Evolutionary conservation across 2,113 vertebrate genomes (phyloP), one percentile per base, ranked within the genome.

Genomic region (Caracal caracal): DNA sequence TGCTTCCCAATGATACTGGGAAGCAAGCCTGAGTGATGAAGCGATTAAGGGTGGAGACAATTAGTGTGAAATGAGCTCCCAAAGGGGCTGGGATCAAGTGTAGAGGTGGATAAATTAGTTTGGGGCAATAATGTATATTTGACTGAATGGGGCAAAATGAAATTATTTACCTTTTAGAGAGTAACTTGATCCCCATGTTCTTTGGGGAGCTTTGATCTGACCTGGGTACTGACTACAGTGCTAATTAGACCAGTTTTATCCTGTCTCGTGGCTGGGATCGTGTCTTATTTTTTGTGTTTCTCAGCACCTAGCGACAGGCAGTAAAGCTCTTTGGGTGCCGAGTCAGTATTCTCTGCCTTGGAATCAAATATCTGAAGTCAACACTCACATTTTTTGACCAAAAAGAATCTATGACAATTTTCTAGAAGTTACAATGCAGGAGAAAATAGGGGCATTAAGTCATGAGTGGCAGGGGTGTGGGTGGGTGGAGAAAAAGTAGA

Each of bases 81-180:
- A 40, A 12, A 16, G 49, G 92, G 88, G 9, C 76, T 78, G n/a
- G 83, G 95, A 90, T 97, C 95, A 97, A 98, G 83, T 92, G 30
- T 81, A 63, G 79, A 96, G 87, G 92, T 49, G 66, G 84, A 88
- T 88, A 90, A 97, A 97, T 97, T 92, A 93, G 84, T 96, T 96
- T 94, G 87, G 95, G 89, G 76, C 80, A 92, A 56, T 97, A 89
- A 90, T 85, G 87, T 95, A 40, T 88, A 73, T 97, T 87, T 92
- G 93, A 92, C 92, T 88, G 40, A 91, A 97, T 81, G 90, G 90
- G 83, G 66, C 75, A 92, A 94, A 97, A 96, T 96, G 91, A 82
- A 98, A 89, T 97, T 97, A 96, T 96, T 97, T 97, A 96, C 97
- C 96, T 97, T 95, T 98, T 90, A 96, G 83, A 90, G 56, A 95